Evolutionary conservation across 2,888 invertebrate genomes (phyloP), one percentile per base, ranked within the genome.

Genomic region (Eudemis profundana): DNA sequence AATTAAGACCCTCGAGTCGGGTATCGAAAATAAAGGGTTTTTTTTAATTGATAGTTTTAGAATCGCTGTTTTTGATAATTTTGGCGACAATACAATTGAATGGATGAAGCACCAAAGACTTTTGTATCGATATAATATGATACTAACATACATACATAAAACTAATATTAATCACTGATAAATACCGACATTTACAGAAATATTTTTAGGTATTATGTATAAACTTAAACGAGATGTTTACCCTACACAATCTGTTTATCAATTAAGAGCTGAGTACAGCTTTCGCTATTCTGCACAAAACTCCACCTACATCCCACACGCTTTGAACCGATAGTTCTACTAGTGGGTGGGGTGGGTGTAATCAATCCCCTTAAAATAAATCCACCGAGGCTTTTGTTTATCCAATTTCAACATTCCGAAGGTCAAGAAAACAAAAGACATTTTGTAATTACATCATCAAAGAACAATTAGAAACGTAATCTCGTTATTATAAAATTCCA

Each of bases 401-500:
- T n/a, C n/a, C n/a, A n/a, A n/a, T n/a, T n/a, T n/a, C n/a, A n/a
- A n/a, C n/a, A n/a, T n/a, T n/a, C n/a, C n/a, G 2, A 44, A 19
- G 21, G 44, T 1, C n/a, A 23, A 27, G 27, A 47, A 27, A 59
- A 46, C n/a, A 10, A 42, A 36, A 14, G 8, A 14, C 21, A 21
- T 49, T 42, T 53, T n/a, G 15, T 61, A 38, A 53, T 53, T 42
- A 44, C 8, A 44, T n/a, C n/a, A 57, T 50, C 29, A 63, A 56
- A 56, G 23, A 21, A 40, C 19, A 49, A 42, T 53, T 17, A 17
- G n/a, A 44, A 29, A 23, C 19, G 23, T 21, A 59, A 51, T 51
- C 27, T 38, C 49, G 29, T 63, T 59, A 51, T 29, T 44, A 14
- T 27, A 21, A 44, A 65, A 46, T 53, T 47, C 59, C 46, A 64